Conservation (phyloP, 2,797 vertebrate genomes). For the Perodicticus potto region DNA sequence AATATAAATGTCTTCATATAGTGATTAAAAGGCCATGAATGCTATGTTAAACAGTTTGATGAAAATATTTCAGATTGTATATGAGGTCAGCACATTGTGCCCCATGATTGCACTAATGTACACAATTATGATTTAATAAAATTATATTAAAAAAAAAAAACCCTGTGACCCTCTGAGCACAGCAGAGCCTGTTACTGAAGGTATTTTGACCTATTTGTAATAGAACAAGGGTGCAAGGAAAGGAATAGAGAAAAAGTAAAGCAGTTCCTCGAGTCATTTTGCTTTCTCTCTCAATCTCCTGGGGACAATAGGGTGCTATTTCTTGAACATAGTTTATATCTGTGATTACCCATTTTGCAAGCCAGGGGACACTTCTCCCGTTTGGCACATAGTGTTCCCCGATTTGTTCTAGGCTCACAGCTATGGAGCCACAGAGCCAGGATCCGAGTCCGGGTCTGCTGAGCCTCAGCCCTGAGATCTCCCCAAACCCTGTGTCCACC, state of each 20-base stretch:
- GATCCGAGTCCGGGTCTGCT: background rate
- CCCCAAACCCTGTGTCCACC: background rate
- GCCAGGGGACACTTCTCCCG: background rate
- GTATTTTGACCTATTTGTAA: no score
- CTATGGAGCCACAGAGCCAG: background rate
- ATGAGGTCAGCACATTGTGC: no score
- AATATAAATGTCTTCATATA: no score
- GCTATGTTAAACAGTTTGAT: no score
- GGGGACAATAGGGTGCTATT: background rate
- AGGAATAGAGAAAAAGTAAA: background rate
- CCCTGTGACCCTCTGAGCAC: background rate
- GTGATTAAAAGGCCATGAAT: no score
- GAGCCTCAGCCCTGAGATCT: background rate
- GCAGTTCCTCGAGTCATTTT: background rate
- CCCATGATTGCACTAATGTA: no score
- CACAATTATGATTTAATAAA: no score
- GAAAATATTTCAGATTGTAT: no score
- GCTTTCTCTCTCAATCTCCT: background rate
- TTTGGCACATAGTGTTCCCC: accelerated
- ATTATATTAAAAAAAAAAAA: no score
- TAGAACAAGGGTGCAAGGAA: background rate
- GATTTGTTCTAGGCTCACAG: background rate
- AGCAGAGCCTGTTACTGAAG: background rate
- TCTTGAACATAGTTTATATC: background rate
- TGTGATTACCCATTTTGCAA: background rate